Conservation (phyloP, 2,888 invertebrate genomes). For the Cyclophora albipunctata region DNA sequence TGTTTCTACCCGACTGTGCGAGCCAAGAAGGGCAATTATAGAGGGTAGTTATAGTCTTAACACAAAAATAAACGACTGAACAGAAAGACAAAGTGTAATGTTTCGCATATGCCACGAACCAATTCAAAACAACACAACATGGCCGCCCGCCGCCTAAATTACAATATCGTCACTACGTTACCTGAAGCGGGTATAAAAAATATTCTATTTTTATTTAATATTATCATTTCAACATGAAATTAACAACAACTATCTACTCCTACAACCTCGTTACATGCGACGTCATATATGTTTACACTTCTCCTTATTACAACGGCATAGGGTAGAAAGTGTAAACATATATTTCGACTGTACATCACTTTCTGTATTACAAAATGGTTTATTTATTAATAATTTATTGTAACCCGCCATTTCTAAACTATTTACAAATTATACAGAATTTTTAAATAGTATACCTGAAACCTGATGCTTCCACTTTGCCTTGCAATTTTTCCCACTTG, state of each 20-base stretch:
- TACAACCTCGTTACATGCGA: constrained; percentile 30
- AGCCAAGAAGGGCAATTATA: neutral
- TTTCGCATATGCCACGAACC: too few species aligned
- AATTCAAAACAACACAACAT: too few species aligned
- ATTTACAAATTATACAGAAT: neutral
- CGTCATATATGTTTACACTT: constrained; percentile 2
- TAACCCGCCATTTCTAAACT: neutral
- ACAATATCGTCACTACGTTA: too few species aligned
- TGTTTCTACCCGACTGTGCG: neutral
- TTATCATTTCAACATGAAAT: neutral
- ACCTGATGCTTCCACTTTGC: neutral
- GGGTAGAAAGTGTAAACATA: neutral
- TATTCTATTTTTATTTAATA: constrained; percentile 33
- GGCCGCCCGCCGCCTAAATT: neutral
- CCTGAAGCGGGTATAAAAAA: constrained; percentile 54
- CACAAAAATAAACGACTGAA: too few species aligned
- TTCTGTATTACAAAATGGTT: neutral
- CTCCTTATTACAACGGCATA: neutral
- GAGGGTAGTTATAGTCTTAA: too few species aligned
- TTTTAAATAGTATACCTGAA: too few species aligned
- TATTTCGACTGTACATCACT: too few species aligned
- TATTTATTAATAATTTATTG: constrained; percentile 2
- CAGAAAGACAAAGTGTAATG: too few species aligned
- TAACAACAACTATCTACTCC: constrained; percentile 28
- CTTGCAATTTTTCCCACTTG: neutral